Conservation (phyloP, 1,140 invertebrate genomes). For the Atta texana region DNA sequence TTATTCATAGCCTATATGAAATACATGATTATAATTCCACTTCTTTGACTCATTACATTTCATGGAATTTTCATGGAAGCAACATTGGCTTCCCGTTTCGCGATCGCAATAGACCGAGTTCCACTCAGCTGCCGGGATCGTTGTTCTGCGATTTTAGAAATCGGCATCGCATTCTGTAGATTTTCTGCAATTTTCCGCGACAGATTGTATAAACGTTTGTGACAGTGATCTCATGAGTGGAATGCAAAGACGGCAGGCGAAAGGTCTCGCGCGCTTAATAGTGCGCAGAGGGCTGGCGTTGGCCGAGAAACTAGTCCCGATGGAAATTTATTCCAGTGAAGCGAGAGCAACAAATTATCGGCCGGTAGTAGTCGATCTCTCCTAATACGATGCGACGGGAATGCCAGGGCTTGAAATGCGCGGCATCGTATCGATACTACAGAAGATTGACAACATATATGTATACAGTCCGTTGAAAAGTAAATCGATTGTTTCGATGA, state of each 20-base stretch:
- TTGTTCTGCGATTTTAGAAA: constrained; percentile 52
- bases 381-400: constrained; percentile 83
- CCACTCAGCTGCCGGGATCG: constrained; percentile 58
- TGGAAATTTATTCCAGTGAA: constrained; percentile 83
- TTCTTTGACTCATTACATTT: constrained; percentile 31
- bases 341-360: constrained; percentile 85
- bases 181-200: constrained; percentile 53
- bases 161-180: constrained; percentile 55
- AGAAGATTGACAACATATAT: constrained; percentile 70
- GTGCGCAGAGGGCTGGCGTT: constrained; percentile 7
- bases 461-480: constrained; percentile 34
- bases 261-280: constrained; percentile 18
- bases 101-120: constrained; percentile 57
- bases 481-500: not conserved
- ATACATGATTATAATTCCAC: constrained; percentile 27
- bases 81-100: constrained; percentile 5
- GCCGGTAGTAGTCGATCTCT: constrained; percentile 83
- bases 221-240: constrained; percentile 54
- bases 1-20: not conserved
- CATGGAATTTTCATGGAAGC: constrained; percentile 21
- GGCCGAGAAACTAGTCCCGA: constrained; percentile 72
- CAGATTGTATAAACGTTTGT: constrained; percentile 46
- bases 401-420: constrained; percentile 77
- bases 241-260: constrained; percentile 52
- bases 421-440: constrained; percentile 46